phyloP scores from a whole-genome alignment of 2,888 invertebrate genomes.

The Caenorhabditis sp. region DNA sequence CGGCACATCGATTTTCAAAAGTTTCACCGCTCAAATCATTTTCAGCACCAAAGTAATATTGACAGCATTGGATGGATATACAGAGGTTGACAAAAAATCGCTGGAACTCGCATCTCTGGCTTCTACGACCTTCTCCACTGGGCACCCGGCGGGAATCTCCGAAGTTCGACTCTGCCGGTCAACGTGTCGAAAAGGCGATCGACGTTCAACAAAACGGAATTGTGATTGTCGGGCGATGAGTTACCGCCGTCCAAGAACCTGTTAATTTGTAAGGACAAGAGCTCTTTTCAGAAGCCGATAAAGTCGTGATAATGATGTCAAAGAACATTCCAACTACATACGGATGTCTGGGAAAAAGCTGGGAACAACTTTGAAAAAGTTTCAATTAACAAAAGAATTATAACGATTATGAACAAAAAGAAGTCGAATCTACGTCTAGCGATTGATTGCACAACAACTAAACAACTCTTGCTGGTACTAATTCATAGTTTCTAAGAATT shows the following conservation, averaged over 20 bases:
- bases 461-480: slow-evolving; percentile 78
- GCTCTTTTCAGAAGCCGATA: slow-evolving; percentile 36
- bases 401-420: slow-evolving; percentile 30
- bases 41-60: slow-evolving; percentile 64
- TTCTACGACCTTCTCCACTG: slow-evolving; percentile 84
- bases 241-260: slow-evolving; percentile 76
- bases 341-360: slow-evolving; percentile 14
- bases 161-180: slow-evolving; percentile 82
- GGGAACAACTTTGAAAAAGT: background rate
- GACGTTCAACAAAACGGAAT: slow-evolving; percentile 85
- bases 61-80: slow-evolving; percentile 44
- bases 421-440: slow-evolving; percentile 18
- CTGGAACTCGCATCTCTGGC: slow-evolving; percentile 81
- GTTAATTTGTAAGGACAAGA: slow-evolving; percentile 71
- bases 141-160: slow-evolving; percentile 85
- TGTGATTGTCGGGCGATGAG: slow-evolving; percentile 92
- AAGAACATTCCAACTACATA: slow-evolving; percentile 37
- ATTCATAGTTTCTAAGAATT: background rate
- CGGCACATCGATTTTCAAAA: slow-evolving; percentile 49
- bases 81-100: slow-evolving; percentile 75
- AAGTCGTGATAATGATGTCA: slow-evolving; percentile 26
- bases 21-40: slow-evolving; percentile 61
- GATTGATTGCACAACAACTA: slow-evolving; percentile 85
- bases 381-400: slow-evolving; percentile 35
- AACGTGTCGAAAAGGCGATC: slow-evolving; percentile 84